Evolutionary conservation across 2,113 vertebrate species (phyloP).

Genomic region (Mustelus asterias): DNA sequence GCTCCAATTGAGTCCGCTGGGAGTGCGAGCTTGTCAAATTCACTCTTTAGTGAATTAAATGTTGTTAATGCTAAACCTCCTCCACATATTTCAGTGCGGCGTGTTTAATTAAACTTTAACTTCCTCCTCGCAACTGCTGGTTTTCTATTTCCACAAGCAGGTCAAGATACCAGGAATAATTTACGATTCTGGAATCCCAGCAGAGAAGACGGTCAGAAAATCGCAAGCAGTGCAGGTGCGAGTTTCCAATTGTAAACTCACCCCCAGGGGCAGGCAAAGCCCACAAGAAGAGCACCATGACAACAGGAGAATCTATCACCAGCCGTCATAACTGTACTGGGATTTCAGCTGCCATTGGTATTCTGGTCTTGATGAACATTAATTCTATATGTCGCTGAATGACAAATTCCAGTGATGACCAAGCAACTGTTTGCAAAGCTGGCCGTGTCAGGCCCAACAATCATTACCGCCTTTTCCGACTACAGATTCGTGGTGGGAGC

Average conservation of each 20-base stretch:
- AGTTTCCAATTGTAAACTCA: slow-evolving; percentile 17
- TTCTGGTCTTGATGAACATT: slow-evolving; percentile 1
- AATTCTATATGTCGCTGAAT: not conserved
- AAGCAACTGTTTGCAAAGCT: not conserved
- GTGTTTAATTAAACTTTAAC: not conserved
- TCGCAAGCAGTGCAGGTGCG: not conserved
- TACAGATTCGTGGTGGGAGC: not conserved
- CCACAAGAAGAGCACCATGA: not conserved
- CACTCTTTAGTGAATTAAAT: not conserved
- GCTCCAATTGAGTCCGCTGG: not conserved
- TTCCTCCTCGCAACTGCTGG: not conserved
- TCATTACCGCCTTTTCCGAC: not conserved
- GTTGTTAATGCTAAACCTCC: not conserved
- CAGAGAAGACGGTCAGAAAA: slow-evolving; percentile 9
- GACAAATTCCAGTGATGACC: not conserved
- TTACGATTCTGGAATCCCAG: not conserved
- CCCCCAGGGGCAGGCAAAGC: not conserved
- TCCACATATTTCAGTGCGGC: not conserved
- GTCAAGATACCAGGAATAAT: not conserved
- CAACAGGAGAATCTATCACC: slow-evolving; percentile 24
- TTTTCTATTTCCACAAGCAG: not conserved
- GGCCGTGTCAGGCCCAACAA: not conserved
- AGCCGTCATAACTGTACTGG: not conserved
- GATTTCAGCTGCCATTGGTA: not conserved
- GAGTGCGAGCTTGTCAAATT: not conserved